Evolutionary conservation across 2,113 vertebrate species (phyloP), one percentile per base, ranked within the genome.

Genomic region (Oncorhynchus mykiss): DNA sequence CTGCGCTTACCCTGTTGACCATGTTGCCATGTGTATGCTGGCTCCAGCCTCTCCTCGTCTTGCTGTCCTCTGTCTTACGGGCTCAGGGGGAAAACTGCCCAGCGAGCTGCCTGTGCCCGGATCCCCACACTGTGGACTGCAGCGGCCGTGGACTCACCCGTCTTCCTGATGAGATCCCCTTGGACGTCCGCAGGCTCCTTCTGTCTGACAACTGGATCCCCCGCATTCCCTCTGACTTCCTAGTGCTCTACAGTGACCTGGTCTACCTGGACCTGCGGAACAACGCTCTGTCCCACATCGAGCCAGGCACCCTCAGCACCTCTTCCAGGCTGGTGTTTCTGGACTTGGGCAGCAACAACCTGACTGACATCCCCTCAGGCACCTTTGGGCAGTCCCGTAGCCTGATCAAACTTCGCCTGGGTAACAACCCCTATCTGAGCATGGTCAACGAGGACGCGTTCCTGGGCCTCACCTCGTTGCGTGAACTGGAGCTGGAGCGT

Each of bases 191-290:
- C 83, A 95, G 97, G 88, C 95, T 99, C 59, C 92, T 98, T 6
- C 92, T 96, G 86, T 93, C 96, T 3, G 95, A 97, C 90, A 99
- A 99, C 93, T 95, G 93, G 92, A 98, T 99, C 75, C 93, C 95
- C 88, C 91, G 76, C 5, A 96, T 99, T 86, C 97, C 97, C 13
- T 94, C 95, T 0, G 97, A 98, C 92, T 98, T 99, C 88, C 95
- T 99, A 86, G 94, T 98, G 77, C 95, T 98, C 87, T 96, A 98
- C 83, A 96, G 96, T 73, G 97, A 99, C 88, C 92, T 99, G 82
- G 95, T 98, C 48, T 98, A 98, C 90, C 82, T 99, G 92, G 97
- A 99, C 93, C 95, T 99, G 82, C 92, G 96, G 85, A 98, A 99
- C 91, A 99, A 99, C 91, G 94, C 96, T 2, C 92, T 99, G 59